A percentile compares a stretch with the other conserved stretches of the same genome.
Evolutionary conservation across 2,113 vertebrate species (phyloP).

Genomic region (Chamaetylas fuelleborni): DNA sequence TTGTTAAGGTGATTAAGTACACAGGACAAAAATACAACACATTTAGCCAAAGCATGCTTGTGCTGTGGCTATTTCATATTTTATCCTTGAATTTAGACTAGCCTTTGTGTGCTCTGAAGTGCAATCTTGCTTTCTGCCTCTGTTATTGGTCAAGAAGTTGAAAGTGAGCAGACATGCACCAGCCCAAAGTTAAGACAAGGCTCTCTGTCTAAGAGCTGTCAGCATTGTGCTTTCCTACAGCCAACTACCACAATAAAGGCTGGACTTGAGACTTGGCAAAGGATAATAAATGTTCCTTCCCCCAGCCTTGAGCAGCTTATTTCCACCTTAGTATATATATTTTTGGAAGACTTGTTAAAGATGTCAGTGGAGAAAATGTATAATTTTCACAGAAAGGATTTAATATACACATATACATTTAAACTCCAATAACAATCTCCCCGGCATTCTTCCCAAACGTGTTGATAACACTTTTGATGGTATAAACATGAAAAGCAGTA

Average conservation of each 20-base stretch:
- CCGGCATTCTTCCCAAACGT: neutral
- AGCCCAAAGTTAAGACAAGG: neutral
- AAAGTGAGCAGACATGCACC: neutral
- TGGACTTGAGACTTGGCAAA: neutral
- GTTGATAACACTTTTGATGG: neutral
- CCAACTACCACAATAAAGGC: neutral
- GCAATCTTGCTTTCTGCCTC: neutral
- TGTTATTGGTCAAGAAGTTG: neutral
- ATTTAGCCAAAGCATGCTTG: neutral
- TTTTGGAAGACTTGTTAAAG: neutral
- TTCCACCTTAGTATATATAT: neutral
- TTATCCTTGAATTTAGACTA: neutral
- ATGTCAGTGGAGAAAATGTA: neutral
- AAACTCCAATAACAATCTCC: neutral
- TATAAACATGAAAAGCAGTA: neutral
- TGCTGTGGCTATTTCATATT: neutral
- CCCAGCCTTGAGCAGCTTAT: neutral
- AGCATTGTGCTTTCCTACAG: neutral
- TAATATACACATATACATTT: neutral
- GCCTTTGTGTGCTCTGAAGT: rapidly evolving
- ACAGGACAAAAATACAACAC: neutral
- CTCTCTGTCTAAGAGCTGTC: neutral
- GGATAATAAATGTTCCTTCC: neutral
- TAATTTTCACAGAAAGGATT: neutral
- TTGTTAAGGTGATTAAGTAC: neutral